Base-by-base conservation (phyloP, 2,113 vertebrate genomes). In the Oceanites oceanicus region DNA sequence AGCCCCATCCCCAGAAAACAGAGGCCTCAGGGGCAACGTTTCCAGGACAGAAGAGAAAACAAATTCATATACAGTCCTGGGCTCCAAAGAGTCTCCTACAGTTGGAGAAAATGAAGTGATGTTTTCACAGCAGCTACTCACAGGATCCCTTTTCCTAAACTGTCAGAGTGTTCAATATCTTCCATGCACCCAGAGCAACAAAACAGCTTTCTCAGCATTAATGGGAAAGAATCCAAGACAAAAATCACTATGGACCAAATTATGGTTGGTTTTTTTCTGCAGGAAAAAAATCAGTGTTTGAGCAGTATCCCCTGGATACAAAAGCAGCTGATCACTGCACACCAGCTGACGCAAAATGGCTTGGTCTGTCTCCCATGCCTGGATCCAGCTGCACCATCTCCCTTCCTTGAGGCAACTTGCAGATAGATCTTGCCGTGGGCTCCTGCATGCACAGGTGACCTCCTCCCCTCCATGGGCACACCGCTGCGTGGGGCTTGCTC, bases 191-290 rank as follows among this genome's bases (percentile, higher is more conserved):
- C 75, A 93, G 59, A 88, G 85, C 66, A 96, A 68, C 65, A 84
- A 78, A 91, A 92, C 10, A 91, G 73, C 56, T 96, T 82, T 73
- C 74, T 85, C 81, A 92, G 62, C 92, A 55, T 90, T 90, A 65
- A 79, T 36, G 45, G 74, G 62, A 96, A 95, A 89, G 66, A 81
- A 85, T 85, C 58, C 85, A 90, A 94, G 53, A 78, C 65, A 90
- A 71, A 94, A 96, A 90, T 91, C 74, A 66, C 56, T 76, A 32
- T 3, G 4, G 2, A 90, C 59, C 13, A 90, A 90, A 86, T 66
- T n/a, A 88, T 4, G 11, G 29, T 17, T 62, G 21, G 11, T 56
- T 50, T 67, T 72, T 36, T 68, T 42, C 53, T 88, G 62, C 49
- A 75, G 53, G 36, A 94, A 90, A 38, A 38, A 88, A 90, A 87